Evolutionary conservation across 2,888 invertebrate species (phyloP).

Genomic region (Stegophylla sp.): DNA sequence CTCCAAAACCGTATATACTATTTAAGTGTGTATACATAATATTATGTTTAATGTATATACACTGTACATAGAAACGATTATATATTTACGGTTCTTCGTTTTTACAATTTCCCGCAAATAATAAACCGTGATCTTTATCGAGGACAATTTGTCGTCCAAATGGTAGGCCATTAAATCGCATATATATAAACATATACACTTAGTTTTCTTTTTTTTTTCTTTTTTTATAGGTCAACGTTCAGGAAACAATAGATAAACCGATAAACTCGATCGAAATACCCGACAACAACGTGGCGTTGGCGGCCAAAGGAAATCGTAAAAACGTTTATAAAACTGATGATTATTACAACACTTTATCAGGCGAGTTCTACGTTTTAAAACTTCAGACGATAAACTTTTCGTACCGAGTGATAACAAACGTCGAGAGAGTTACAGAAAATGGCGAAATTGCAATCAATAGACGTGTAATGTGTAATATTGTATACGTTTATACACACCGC

Average conservation of each 20-base stretch:
- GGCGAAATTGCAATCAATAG: background rate
- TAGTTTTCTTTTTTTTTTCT: background rate
- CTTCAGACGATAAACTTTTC: background rate
- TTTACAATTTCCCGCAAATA: background rate
- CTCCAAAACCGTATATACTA: background rate
- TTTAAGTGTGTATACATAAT: background rate
- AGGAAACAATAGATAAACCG: background rate
- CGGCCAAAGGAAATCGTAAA: background rate
- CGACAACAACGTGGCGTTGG: background rate
- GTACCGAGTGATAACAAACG: background rate
- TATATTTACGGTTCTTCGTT: background rate
- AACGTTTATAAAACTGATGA: conserved; percentile 17
- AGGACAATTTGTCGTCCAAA: background rate
- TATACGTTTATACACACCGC: background rate
- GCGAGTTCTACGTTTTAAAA: background rate
- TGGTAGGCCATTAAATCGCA: background rate
- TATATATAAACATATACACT: background rate
- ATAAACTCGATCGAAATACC: background rate
- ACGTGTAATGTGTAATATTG: background rate
- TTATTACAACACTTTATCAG: background rate
- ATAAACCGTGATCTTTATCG: background rate
- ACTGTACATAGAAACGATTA: background rate
- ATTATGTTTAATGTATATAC: background rate
- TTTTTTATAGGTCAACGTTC: background rate
- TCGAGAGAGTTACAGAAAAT: background rate